A percentile compares a stretch with the other conserved stretches of the same genome.
Evolutionary conservation across 2,113 vertebrate genomes (phyloP).

Genomic region (Chloebia gouldiae): DNA sequence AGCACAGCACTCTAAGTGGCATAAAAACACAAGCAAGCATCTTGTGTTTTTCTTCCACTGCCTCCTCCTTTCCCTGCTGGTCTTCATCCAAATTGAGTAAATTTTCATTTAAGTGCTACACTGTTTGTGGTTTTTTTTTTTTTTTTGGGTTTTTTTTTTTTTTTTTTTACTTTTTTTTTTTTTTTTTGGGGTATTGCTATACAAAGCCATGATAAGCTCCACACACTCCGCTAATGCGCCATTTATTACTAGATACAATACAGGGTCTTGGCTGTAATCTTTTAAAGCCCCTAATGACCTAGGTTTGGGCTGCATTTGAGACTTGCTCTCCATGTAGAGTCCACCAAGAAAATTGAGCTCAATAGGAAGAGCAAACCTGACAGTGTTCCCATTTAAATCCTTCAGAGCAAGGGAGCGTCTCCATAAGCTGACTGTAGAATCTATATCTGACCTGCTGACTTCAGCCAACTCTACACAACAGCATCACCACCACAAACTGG

Average conservation of each 20-base stretch:
- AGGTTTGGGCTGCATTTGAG: conserved; percentile 1
- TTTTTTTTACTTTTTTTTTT: not conserved
- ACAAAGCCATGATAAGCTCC: not conserved
- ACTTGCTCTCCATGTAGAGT: not conserved
- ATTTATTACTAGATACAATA: conserved; percentile 6
- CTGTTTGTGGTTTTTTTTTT: not conserved
- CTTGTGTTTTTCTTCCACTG: not conserved
- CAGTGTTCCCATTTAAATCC: conserved; percentile 39
- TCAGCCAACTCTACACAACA: conserved; percentile 1
- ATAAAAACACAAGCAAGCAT: not conserved
- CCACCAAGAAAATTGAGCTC: conserved; percentile 44
- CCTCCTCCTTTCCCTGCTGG: not conserved
- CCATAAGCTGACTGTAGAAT: not conserved
- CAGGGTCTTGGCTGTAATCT: conserved; percentile 25
- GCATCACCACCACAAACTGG: conserved; percentile 2
- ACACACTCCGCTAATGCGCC: not conserved
- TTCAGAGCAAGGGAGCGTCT: conserved; percentile 23
- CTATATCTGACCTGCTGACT: conserved; percentile 21
- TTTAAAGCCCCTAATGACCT: conserved; percentile 27
- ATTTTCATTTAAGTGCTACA: not conserved
- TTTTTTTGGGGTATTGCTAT: not conserved
- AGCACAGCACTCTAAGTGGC: not conserved
- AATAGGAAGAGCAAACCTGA: conserved; percentile 19
- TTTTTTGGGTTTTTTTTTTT: too few relatives aligned
- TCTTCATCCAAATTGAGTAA: not conserved